Evolutionary conservation across 1,140 invertebrate genomes (phyloP), one percentile per base, ranked within the genome.

Genomic region (Thaumatotibia leucotreta): DNA sequence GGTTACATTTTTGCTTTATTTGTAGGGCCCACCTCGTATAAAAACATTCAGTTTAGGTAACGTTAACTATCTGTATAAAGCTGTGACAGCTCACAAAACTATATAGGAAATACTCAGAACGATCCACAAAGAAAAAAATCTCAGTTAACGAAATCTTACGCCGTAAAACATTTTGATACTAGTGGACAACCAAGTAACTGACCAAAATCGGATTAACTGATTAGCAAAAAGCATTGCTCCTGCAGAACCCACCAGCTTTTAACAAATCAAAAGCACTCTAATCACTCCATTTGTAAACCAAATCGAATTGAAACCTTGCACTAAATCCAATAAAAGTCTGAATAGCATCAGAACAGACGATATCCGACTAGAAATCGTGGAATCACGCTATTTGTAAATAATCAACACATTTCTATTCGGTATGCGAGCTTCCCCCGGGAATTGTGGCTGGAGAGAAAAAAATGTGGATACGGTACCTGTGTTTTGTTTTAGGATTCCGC

Each of bases 351-450:
- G 65, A 35, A 24, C 49, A 61, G 66, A 70, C 72, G 70, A 74
- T 69, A 69, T 61, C 63, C 54, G 65, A 17, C 72, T 35, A 70
- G 50, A 66, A 75, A 72, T 75, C 73, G 72, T 64, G 66, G 11
- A 72, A 75, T 69, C 62, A 49, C 35, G 68, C 73, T 72, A 75
- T 75, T 75, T 72, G 73, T 69, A 75, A 74, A 72, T 75, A 72
- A 75, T 75, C 73, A 75, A 72, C 73, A 72, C 68, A 75, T 75
- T 75, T 75, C 68, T 75, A 75, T 75, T 75, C 73, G 61, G 61
- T 69, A 58, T 66, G 67, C 35, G 64, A 69, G 29, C 39, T 61
- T 52, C 22, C 49, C 54, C 49, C 3, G 29, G 61, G 45, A 45
- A 63, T 58, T 58, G 52, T 58, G 52, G 52, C 52, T 17, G 39